Base-by-base conservation (phyloP, 2,113 vertebrate genomes). In the Ia io region DNA sequence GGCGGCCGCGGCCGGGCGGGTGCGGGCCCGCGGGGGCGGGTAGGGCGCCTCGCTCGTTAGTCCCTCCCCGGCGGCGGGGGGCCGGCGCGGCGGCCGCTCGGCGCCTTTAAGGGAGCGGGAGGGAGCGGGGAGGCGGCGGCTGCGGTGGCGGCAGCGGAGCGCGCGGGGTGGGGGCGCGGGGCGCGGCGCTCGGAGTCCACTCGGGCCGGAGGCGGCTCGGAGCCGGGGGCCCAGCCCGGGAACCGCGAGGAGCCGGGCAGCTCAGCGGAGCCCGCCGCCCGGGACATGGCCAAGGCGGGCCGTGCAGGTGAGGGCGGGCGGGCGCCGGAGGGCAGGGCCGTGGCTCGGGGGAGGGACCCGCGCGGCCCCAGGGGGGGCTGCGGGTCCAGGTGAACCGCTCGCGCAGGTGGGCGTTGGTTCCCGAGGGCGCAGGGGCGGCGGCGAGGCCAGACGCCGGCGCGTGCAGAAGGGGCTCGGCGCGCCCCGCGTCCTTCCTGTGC, bases 241-340 rank as follows among this genome's bases (percentile, higher is more conserved):
- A 95, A 70, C 79, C 63, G 95, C 91, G 76, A 95, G 80, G 79
- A 96, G 84, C 88, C 88, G 88, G 35, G 97, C 83, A 90, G 86
- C 86, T 53, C 95, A 37, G 89, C 51, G 83, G 94, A 96, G 86
- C 95, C 96, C 95, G 96, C 97, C 96, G 93, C 93, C 85, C 89
- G 93, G 95, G 97, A 92, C 59, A 98, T 98, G 98, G 98, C 98
- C 97, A 84, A 94, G 83, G 97, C 98, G 77, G 95, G 97, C 13
- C 83, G 96, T 20, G 91, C 98, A 97, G 98, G 98, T 98, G 96
- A 98, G 97, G 90, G 95, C 94, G 76, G 92, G 97, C 94, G 79
- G 94, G 97, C 2, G 2, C 42, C 30, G 0, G 82, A 67, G 80
- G 79, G 65, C 51, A 28, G 44, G 23, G n/a, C 87, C 7, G 92